Percentiles rank a stretch among this genome's conserved stretches.
Evolutionary conservation across 2,113 vertebrate genomes (phyloP).

Genomic region (Myxocyprinus asiaticus): DNA sequence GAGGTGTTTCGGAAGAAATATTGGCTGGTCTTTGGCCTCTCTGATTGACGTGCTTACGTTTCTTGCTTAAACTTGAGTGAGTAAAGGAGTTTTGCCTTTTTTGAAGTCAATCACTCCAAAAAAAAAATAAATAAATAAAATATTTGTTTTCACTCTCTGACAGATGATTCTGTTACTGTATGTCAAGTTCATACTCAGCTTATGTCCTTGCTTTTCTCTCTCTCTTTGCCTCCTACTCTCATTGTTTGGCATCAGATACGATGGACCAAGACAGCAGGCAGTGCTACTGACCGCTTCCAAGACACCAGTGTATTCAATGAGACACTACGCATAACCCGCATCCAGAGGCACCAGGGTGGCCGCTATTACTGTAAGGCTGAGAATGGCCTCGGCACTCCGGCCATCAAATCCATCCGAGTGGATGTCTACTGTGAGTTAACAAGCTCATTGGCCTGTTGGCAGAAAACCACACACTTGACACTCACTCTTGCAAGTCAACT

Average conservation of each 20-base stretch:
- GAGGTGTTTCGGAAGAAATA: no score
- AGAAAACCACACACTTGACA: conserved; percentile 12
- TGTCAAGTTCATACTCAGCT: background rate
- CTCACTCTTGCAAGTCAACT: background rate
- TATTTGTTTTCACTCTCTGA: no score
- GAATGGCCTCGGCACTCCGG: conserved; percentile 88
- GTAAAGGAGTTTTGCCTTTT: no score
- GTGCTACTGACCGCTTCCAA: conserved; percentile 86
- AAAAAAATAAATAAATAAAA: no score
- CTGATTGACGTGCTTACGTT: no score
- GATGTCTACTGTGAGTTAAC: conserved; percentile 94
- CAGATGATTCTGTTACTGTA: no score
- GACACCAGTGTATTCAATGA: conserved; percentile 87
- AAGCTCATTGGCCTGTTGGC: conserved; percentile 2
- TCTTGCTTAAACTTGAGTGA: no score
- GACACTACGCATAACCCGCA: conserved; percentile 85
- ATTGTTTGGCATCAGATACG: conserved; percentile 80
- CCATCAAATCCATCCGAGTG: conserved; percentile 92
- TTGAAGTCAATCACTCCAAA: no score
- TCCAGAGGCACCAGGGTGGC: conserved; percentile 91
- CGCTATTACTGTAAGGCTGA: conserved; percentile 98
- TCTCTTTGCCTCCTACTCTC: conserved; percentile 62
- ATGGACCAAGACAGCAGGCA: conserved; percentile 97
- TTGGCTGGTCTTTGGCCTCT: no score
- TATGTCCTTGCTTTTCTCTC: background rate